Evolutionary conservation across 2,888 invertebrate species (phyloP).

Genomic region (Drosophila siamana): DNA sequence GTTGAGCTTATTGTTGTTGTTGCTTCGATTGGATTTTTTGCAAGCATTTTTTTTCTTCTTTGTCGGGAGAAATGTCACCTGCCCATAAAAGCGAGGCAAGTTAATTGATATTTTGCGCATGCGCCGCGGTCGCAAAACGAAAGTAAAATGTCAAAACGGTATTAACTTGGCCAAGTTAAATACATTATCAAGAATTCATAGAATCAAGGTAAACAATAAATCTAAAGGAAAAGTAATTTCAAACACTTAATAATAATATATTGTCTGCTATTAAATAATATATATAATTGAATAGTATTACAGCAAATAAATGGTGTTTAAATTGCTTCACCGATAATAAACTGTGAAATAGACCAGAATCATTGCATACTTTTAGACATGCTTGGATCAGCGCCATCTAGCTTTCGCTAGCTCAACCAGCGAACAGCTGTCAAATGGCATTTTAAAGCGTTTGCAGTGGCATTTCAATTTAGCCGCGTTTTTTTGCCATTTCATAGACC

Average conservation of each 20-base stretch:
- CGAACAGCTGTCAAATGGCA: not conserved
- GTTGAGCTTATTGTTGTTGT: conserved; percentile 1
- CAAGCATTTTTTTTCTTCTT: conserved; percentile 17
- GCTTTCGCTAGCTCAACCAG: not conserved
- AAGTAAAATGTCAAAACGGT: conserved; percentile 36
- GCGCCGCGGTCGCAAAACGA: conserved; percentile 19
- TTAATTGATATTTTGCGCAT: conserved; percentile 43
- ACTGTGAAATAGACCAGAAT: not conserved
- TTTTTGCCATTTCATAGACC: conserved; percentile 1
- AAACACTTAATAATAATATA: not conserved
- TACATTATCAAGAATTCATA: not conserved
- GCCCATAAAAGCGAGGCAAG: conserved; percentile 34
- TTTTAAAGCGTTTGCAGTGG: not conserved
- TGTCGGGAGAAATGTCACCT: conserved; percentile 41
- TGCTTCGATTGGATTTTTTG: conserved; percentile 30
- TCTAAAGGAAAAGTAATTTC: not conserved
- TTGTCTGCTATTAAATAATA: not conserved
- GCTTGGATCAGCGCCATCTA: conserved; percentile 3
- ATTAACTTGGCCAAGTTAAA: conserved; percentile 12
- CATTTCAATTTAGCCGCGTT: not conserved
- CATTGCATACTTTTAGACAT: conserved; percentile 22
- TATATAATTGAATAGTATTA: not conserved
- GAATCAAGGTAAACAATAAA: not conserved
- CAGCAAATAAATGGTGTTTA: not conserved
- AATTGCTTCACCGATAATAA: not conserved